phyloP scores from a whole-genome alignment of 2,113 vertebrate species.

The Phoxinus phoxinus region DNA sequence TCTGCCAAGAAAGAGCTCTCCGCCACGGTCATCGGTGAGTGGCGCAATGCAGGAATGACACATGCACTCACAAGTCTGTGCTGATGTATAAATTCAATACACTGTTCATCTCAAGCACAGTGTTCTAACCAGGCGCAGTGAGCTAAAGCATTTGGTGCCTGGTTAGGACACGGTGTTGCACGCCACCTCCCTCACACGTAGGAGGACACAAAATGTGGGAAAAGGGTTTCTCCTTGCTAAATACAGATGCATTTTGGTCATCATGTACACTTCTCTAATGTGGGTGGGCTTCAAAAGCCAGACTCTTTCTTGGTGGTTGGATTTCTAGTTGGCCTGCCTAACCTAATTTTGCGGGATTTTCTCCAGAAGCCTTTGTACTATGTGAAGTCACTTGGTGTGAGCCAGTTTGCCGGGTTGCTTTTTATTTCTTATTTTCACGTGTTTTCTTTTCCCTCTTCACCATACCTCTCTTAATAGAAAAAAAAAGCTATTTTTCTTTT shows the following conservation, averaged over 20 bases:
- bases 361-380: conserved; percentile 25
- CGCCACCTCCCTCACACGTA: not conserved
- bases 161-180: not conserved
- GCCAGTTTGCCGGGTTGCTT: conserved; percentile 71
- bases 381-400: conserved; percentile 72
- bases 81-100: not conserved
- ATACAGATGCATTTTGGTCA: not conserved
- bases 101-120: not conserved
- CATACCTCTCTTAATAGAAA: conserved; percentile 6
- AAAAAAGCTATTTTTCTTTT: not conserved
- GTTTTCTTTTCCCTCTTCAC: conserved; percentile 1
- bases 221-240: not conserved
- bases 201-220: conserved; percentile 5
- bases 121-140: not conserved
- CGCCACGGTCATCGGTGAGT: conserved; percentile 82
- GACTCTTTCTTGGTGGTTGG: conserved; percentile 33
- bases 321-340: conserved; percentile 47
- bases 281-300: conserved; percentile 21
- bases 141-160: not conserved
- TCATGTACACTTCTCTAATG: not conserved
- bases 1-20: conserved; percentile 71
- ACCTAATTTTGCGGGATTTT: conserved; percentile 44
- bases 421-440: conserved; percentile 41
- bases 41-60: conserved; percentile 7
- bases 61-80: conserved; percentile 18